Conservation (phyloP, 2,113 vertebrate species). For the Tor tambroides region DNA sequence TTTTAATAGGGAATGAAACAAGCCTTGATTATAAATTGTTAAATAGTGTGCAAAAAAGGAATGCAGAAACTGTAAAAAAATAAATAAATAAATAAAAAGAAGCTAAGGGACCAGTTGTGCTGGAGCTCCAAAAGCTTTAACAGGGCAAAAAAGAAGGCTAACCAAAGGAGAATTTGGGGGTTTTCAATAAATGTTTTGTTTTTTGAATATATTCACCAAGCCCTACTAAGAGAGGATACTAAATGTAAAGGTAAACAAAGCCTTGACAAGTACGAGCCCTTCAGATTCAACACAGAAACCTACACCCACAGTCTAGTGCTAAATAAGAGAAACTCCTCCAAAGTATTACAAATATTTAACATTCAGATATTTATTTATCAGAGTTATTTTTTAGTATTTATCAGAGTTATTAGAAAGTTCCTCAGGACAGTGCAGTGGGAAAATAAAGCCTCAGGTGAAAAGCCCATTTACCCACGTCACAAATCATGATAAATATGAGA, state of each 20-base stretch:
- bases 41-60: not conserved
- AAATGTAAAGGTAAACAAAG: not conserved
- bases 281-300: not conserved
- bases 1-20: not conserved
- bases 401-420: not conserved
- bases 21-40: not conserved
- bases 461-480: not conserved
- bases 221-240: not conserved
- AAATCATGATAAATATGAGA: not conserved
- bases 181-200: not conserved
- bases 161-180: not conserved
- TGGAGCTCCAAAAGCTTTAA: not conserved
- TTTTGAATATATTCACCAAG: not conserved
- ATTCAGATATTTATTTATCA: not conserved
- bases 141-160: not conserved
- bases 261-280: not conserved
- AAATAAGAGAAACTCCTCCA: not conserved
- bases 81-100: too few species aligned
- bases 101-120: not conserved
- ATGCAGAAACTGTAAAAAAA: not conserved
- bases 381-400: too few species aligned
- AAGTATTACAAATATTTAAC: not conserved
- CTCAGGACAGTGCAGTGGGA: not conserved
- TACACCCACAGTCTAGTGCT: not conserved
- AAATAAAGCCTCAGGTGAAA: not conserved